phyloP scores from a whole-genome alignment of 2,113 vertebrate species.

The Girardinichthys multiradiatus region DNA sequence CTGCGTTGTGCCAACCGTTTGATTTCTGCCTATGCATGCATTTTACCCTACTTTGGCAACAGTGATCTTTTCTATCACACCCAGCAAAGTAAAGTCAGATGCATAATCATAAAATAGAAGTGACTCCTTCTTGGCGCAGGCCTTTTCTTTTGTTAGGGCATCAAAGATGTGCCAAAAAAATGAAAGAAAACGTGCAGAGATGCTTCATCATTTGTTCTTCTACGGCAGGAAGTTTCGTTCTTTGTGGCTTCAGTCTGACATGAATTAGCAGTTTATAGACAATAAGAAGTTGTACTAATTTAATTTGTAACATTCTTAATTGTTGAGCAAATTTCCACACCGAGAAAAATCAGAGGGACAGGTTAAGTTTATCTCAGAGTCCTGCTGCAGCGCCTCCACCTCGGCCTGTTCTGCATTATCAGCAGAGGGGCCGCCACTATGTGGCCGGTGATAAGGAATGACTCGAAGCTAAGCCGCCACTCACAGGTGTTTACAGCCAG shows the following conservation, averaged over 20 bases:
- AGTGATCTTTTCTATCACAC: conserved; percentile 37
- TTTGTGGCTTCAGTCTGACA: conserved; percentile 26
- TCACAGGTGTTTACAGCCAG: conserved; percentile 80
- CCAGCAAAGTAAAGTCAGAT: conserved; percentile 31
- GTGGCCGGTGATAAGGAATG: conserved; percentile 69
- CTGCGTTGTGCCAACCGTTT: neutral
- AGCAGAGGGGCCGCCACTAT: conserved; percentile 56
- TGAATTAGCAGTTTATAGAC: conserved; percentile 33
- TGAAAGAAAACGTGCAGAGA: conserved; percentile 22
- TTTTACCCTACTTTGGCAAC: conserved; percentile 15
- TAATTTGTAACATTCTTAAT: conserved; percentile 27
- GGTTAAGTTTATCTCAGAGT: conserved; percentile 43
- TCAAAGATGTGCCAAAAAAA: conserved; percentile 32
- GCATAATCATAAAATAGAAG: conserved; percentile 54
- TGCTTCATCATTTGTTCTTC: conserved; percentile 8
- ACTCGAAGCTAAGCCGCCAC: conserved; percentile 62
- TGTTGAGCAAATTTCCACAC: conserved; percentile 37
- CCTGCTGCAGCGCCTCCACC: conserved; percentile 40
- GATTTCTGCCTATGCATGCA: neutral
- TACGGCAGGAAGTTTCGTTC: conserved; percentile 16
- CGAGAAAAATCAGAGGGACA: conserved; percentile 40
- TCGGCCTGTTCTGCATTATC: conserved; percentile 77
- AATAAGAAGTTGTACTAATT: conserved; percentile 16
- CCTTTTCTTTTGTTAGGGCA: conserved; percentile 45
- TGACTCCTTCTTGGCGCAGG: conserved; percentile 50